phyloP scores from a whole-genome alignment of 2,113 vertebrate species.

The Megaceryle torquata region DNA sequence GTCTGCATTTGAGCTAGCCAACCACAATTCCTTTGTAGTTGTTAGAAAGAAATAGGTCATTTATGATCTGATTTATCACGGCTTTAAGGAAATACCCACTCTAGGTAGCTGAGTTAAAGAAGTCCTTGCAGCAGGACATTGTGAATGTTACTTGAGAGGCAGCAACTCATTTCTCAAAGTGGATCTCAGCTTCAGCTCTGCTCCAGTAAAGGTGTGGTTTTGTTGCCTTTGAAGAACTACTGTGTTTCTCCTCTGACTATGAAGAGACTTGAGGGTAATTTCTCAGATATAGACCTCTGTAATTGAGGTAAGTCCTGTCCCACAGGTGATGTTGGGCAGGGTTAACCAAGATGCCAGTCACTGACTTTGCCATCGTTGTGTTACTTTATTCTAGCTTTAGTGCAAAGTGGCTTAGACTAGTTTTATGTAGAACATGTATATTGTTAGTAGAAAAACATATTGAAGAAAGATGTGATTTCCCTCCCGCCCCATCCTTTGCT shows the following conservation, averaged over 20 bases:
- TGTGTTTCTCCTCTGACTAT: neutral
- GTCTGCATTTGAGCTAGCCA: neutral
- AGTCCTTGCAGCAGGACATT: neutral
- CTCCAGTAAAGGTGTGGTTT: neutral
- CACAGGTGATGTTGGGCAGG: neutral
- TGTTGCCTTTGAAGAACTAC: neutral
- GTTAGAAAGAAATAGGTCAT: neutral
- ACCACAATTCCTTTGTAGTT: neutral
- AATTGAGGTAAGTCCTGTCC: neutral
- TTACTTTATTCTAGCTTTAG: neutral
- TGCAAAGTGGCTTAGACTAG: neutral
- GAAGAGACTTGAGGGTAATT: neutral
- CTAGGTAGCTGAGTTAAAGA: neutral
- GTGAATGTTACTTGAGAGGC: neutral
- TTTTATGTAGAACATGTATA: neutral
- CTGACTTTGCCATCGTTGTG: conserved; percentile 9
- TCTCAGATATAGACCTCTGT: neutral
- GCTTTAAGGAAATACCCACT: neutral
- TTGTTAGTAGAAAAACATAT: conserved; percentile 48
- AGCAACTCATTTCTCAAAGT: neutral
- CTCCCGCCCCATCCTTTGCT: neutral
- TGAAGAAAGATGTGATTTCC: conserved; percentile 51
- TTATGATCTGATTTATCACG: neutral
- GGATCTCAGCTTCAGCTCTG: neutral
- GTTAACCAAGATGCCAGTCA: neutral